A percentile compares a stretch with the other conserved stretches of the same genome.
Evolutionary conservation across 2,888 invertebrate genomes (phyloP).

Genomic region (Drosophila vallismaia): DNA sequence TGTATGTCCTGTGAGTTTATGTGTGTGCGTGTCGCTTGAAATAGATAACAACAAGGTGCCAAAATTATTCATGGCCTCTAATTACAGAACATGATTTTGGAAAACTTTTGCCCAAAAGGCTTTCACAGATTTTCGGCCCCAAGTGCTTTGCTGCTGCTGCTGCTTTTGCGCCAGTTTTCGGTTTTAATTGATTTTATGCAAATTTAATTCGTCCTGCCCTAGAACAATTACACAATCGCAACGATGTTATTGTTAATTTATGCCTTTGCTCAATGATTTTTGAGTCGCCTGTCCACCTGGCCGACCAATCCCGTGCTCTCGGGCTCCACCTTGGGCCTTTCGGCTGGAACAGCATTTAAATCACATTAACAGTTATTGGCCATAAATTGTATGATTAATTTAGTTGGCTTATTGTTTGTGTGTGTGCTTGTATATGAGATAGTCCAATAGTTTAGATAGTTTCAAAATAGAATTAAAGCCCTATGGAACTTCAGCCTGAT

Average conservation of each 20-base stretch:
- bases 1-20: conserved; percentile 7
- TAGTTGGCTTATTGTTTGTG: conserved; percentile 28
- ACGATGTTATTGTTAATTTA: conserved; percentile 64
- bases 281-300: conserved; percentile 21
- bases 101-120: conserved; percentile 53
- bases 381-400: conserved; percentile 39
- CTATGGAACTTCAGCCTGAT: not conserved
- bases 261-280: conserved; percentile 54
- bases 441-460: too few species aligned
- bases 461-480: not conserved
- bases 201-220: conserved; percentile 55
- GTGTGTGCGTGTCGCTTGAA: conserved; percentile 49
- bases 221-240: conserved; percentile 39
- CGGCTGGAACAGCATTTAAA: conserved; percentile 31
- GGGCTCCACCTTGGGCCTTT: conserved; percentile 11
- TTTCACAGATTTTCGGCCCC: conserved; percentile 29
- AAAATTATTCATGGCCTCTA: conserved; percentile 80
- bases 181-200: conserved; percentile 79
- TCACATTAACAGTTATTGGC: conserved; percentile 51
- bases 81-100: conserved; percentile 76
- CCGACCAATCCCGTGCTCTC: not conserved
- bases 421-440: not conserved
- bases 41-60: conserved; percentile 72
- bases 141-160: conserved; percentile 24
- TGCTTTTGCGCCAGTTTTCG: conserved; percentile 35